Conservation (phyloP, 2,113 vertebrate genomes). For the Paradoxurus hermaphroditus region DNA sequence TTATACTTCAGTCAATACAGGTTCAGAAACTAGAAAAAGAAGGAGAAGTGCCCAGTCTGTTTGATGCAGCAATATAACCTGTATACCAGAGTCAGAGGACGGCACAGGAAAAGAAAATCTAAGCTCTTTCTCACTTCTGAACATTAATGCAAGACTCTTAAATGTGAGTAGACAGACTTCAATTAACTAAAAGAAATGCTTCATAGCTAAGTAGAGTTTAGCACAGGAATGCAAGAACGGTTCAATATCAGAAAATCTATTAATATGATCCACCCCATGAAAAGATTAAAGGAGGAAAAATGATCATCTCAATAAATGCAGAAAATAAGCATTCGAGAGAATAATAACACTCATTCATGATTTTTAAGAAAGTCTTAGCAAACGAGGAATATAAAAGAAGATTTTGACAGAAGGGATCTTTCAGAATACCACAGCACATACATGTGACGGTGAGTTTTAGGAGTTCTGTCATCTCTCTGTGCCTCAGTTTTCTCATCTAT, state of each 20-base stretch:
- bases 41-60: background rate
- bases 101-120: background rate
- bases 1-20: background rate
- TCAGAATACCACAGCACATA: background rate
- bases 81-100: background rate
- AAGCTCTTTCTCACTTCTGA: background rate
- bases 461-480: background rate
- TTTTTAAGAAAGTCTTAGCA: background rate
- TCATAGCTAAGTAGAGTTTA: background rate
- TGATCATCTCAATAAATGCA: background rate
- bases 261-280: background rate
- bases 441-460: background rate
- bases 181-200: background rate
- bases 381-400: background rate
- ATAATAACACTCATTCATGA: background rate
- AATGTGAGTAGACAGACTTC: background rate
- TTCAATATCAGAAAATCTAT: background rate
- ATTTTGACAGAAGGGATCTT: background rate
- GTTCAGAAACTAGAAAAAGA: constrained; percentile 2
- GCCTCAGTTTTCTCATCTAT: background rate
- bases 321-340: constrained; percentile 16
- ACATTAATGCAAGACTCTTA: constrained; percentile 1
- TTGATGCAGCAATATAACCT: background rate
- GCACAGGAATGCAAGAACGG: background rate
- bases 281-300: background rate